Evolutionary conservation across 1,140 invertebrate genomes (phyloP).

Genomic region (Heterodera schachtii): DNA sequence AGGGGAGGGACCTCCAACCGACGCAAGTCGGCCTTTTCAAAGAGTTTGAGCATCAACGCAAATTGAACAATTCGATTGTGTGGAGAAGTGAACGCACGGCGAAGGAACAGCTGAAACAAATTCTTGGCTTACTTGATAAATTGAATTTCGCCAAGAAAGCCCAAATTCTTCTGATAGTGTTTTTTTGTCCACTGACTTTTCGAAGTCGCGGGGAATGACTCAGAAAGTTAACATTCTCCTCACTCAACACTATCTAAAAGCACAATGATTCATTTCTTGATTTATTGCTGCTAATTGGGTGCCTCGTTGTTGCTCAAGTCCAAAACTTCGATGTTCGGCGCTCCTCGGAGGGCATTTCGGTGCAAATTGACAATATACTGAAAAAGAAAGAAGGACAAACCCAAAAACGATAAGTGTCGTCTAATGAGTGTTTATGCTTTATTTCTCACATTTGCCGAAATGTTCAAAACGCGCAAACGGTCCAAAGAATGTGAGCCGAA

Average conservation of each 20-base stretch:
- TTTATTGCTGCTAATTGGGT: background rate
- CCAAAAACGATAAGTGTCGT: background rate
- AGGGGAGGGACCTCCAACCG: conserved; percentile 48
- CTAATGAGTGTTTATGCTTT: background rate
- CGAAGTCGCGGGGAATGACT: conserved; percentile 57
- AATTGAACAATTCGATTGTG: conserved; percentile 60
- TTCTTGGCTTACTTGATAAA: background rate
- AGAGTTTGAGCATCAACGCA: conserved; percentile 61
- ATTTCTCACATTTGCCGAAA: conserved; percentile 56
- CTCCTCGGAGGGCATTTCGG: conserved; percentile 54
- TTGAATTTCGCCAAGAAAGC: background rate
- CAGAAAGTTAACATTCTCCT: conserved; percentile 60
- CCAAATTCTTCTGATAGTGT: no score
- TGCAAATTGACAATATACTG: conserved; percentile 63
- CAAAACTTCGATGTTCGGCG: conserved; percentile 59
- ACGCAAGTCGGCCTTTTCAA: conserved; percentile 57
- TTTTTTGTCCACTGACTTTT: conserved; percentile 41
- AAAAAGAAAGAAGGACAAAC: background rate
- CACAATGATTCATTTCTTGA: background rate
- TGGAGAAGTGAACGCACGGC: conserved; percentile 56
- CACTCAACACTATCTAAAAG: conserved; percentile 51
- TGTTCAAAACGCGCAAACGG: conserved; percentile 52
- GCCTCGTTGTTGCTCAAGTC: conserved; percentile 62
- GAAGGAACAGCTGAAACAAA: conserved; percentile 58
- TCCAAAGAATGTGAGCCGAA: conserved; percentile 52